A percentile compares a stretch with the other conserved stretches of the same genome.
Conservation (phyloP, 1,140 invertebrate species). For the Metaphire vulgaris region DNA sequence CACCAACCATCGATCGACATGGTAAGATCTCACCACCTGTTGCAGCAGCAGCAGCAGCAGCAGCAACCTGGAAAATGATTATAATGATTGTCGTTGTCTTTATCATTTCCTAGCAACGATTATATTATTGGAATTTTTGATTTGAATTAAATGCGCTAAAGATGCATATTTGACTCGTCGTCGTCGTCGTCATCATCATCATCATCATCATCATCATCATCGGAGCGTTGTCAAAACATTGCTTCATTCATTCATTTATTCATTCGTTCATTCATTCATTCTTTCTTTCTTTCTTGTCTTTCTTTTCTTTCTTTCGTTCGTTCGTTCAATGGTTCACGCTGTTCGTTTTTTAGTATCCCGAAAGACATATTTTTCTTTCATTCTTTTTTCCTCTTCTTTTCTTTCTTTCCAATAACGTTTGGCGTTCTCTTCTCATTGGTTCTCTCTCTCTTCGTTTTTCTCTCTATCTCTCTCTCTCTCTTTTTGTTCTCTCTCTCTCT, state of each 20-base stretch:
- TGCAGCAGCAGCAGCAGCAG: not conserved
- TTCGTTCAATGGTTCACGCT: not conserved
- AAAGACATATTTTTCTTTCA: conserved; percentile 74
- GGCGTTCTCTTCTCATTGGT: not conserved
- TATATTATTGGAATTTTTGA: no score
- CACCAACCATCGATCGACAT: conserved; percentile 70
- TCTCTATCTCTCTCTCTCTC: conserved; percentile 16
- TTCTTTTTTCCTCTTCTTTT: not conserved
- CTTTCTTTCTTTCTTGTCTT: not conserved
- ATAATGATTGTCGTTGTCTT: no score
- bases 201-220: no score
- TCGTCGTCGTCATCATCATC: no score
- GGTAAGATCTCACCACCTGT: conserved; percentile 63
- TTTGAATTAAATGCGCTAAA: no score
- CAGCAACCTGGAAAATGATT: no score
- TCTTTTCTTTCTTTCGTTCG: no score
- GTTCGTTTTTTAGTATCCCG: conserved; percentile 44
- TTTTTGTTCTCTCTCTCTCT: conserved; percentile 25
- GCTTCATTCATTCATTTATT: not conserved
- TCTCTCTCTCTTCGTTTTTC: conserved; percentile 7
- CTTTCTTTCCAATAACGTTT: not conserved
- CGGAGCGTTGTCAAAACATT: not conserved
- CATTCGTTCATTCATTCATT: not conserved
- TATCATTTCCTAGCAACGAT: no score
- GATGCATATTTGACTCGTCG: no score